phyloP scores from a whole-genome alignment of 2,797 vertebrate genomes.

The Cirrhinus mrigala region DNA sequence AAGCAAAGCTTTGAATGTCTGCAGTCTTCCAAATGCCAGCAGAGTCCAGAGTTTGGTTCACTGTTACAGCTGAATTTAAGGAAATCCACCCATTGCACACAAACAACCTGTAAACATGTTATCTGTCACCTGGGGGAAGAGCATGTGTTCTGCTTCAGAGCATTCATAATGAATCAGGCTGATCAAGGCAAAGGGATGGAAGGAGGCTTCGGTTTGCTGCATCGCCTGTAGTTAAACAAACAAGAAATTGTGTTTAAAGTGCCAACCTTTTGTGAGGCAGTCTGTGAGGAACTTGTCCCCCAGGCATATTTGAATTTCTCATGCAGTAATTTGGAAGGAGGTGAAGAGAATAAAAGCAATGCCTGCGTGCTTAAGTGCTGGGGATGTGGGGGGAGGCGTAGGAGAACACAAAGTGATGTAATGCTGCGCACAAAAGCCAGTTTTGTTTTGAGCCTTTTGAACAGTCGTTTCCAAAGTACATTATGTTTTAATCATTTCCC shows the following conservation, averaged over 20 bases:
- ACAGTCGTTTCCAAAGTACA: slow-evolving; percentile 15
- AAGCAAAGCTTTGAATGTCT: neutral
- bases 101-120: slow-evolving; percentile 39
- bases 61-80: slow-evolving; percentile 26
- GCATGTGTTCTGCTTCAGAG: slow-evolving; percentile 27
- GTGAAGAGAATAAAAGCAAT: slow-evolving; percentile 45
- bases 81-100: slow-evolving; percentile 2
- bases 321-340: slow-evolving; percentile 44
- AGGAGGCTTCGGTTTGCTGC: slow-evolving; percentile 25
- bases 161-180: slow-evolving; percentile 46
- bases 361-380: slow-evolving; percentile 27
- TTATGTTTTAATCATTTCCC: slow-evolving; percentile 22
- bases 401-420: slow-evolving; percentile 44
- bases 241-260: slow-evolving; percentile 51
- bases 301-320: slow-evolving; percentile 45
- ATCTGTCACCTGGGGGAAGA: slow-evolving; percentile 44
- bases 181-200: slow-evolving; percentile 41
- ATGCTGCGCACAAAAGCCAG: slow-evolving; percentile 13
- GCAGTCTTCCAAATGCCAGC: slow-evolving; percentile 2
- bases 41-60: neutral
- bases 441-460: slow-evolving; percentile 36
- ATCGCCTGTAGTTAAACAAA: slow-evolving; percentile 55
- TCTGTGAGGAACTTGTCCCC: slow-evolving; percentile 33
- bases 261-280: slow-evolving; percentile 46
- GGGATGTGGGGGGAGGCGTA: slow-evolving; percentile 8